phyloP scores from a whole-genome alignment of 2,888 invertebrate species.

The Thymelicus acteon region DNA sequence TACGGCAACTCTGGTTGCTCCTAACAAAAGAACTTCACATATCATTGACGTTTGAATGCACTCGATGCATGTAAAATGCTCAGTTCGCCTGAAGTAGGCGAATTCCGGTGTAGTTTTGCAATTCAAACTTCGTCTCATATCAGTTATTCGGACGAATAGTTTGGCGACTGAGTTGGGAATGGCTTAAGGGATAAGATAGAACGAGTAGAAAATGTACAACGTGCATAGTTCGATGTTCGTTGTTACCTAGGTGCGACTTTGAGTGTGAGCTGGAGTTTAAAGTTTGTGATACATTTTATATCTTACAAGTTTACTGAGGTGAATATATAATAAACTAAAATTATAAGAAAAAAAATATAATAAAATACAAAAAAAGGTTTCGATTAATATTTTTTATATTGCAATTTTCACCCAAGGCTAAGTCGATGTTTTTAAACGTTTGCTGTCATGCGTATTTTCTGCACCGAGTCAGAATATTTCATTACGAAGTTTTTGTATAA shows the following conservation, averaged over 20 bases:
- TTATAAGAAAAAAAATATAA: too few relatives aligned
- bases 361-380: too few relatives aligned
- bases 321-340: too few relatives aligned
- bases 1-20: conserved; percentile 42
- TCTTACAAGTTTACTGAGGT: not conserved
- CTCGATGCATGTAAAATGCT: conserved; percentile 42
- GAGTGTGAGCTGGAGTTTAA: not conserved
- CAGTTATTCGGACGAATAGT: conserved; percentile 72
- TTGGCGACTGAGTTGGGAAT: conserved; percentile 44
- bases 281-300: not conserved
- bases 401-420: too few relatives aligned
- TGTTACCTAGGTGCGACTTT: not conserved
- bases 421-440: too few relatives aligned
- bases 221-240: conserved; percentile 8
- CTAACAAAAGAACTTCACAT: conserved; percentile 39
- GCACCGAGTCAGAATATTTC: too few relatives aligned
- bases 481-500: too few relatives aligned
- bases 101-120: conserved; percentile 69
- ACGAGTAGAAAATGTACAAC: conserved; percentile 7
- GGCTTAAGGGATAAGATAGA: conserved; percentile 16
- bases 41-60: conserved; percentile 49
- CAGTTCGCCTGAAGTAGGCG: conserved; percentile 48
- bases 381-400: too few relatives aligned
- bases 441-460: too few relatives aligned
- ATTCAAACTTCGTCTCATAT: conserved; percentile 79